Conservation (phyloP, 2,113 vertebrate genomes). For the Pteronura brasiliensis region DNA sequence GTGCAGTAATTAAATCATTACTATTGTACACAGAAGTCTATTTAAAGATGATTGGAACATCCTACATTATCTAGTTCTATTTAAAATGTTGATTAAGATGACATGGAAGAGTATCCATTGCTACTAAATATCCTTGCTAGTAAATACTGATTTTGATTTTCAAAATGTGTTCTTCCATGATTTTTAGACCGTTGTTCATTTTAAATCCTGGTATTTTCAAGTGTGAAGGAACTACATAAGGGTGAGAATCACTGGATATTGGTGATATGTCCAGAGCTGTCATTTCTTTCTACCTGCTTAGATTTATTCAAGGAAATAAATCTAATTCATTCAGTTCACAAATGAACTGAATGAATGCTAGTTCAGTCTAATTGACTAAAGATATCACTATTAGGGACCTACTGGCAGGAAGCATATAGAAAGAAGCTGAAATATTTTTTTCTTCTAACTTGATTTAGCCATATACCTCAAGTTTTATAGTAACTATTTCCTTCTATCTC, state of each 20-base stretch:
- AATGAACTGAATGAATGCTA: not conserved
- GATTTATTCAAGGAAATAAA: not conserved
- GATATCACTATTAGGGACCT: not conserved
- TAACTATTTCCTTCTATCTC: not conserved
- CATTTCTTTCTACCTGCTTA: not conserved
- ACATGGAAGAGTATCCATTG: not conserved
- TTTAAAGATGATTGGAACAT: not conserved
- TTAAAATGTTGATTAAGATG: not conserved
- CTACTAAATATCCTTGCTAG: not conserved
- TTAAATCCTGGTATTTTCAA: not conserved
- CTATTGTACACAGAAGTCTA: not conserved
- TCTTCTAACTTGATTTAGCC: not conserved
- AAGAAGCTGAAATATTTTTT: not conserved
- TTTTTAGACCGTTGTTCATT: not conserved
- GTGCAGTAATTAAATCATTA: not conserved
- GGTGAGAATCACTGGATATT: not conserved
- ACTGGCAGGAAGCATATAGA: accelerated
- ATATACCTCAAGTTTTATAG: not conserved
- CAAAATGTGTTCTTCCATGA: not conserved
- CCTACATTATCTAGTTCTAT: not conserved
- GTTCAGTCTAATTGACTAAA: not conserved
- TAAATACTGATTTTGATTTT: not conserved
- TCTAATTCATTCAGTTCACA: no score
- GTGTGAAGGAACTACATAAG: not conserved
- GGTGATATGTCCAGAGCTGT: not conserved